phyloP scores from a whole-genome alignment of 1,140 invertebrate genomes.

The Formica exsecta region DNA sequence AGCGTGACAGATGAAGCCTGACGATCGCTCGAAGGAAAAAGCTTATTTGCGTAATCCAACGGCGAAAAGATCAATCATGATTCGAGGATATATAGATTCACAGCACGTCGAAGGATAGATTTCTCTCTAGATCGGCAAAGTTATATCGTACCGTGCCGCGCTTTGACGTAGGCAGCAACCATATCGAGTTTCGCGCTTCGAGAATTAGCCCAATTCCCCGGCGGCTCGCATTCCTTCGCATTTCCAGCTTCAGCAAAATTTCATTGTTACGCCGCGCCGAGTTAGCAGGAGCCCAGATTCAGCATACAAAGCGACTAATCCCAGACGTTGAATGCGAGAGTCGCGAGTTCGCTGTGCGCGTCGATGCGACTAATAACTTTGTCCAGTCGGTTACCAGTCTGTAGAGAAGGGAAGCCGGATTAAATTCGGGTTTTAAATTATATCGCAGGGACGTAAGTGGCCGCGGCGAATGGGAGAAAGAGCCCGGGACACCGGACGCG shows the following conservation, averaged over 20 bases:
- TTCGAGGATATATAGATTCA: not conserved
- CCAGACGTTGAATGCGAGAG: conserved; percentile 67
- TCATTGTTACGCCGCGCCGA: conserved; percentile 68
- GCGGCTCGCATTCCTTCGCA: conserved; percentile 61
- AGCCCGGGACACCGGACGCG: conserved; percentile 53
- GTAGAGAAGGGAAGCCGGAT: conserved; percentile 18
- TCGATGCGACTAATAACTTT: conserved; percentile 76
- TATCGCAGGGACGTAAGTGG: conserved; percentile 33
- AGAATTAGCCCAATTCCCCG: conserved; percentile 61
- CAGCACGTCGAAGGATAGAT: conserved; percentile 1
- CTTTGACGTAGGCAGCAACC: conserved; percentile 9
- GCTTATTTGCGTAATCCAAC: conserved; percentile 9
- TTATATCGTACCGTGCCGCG: conserved; percentile 1
- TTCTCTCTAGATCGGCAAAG: conserved; percentile 5
- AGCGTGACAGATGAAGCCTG: not conserved
- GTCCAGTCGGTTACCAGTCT: conserved; percentile 43
- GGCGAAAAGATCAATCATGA: conserved; percentile 20
- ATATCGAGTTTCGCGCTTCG: conserved; percentile 13
- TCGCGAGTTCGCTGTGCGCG: conserved; percentile 67
- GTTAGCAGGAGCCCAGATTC: conserved; percentile 52
- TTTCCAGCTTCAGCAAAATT: conserved; percentile 54
- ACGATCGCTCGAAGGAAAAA: not conserved
- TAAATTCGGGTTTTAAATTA: conserved; percentile 66
- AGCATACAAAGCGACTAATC: conserved; percentile 66
- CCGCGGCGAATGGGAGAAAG: conserved; percentile 41